Evolutionary conservation across 2,797 vertebrate genomes (phyloP), one percentile per base, ranked within the genome.

Genomic region (Triplophysa bombifrons): DNA sequence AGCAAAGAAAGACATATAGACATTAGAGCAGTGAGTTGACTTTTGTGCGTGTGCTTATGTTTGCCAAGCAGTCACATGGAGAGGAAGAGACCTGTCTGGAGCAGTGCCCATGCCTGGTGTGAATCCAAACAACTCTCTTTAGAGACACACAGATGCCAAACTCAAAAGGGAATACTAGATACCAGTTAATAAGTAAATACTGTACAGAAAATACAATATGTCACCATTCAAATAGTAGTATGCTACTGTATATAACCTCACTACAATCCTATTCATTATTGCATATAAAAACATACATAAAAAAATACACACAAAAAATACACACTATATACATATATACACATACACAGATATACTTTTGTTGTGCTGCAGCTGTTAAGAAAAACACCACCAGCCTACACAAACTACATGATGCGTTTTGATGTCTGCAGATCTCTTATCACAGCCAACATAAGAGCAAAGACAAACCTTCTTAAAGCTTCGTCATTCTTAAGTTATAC

Each of bases 1-100:
- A 77, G 75, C 3, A 12, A 25, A 27, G 14, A 55, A 68, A 61
- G 25, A 60, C 19, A 77, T 41, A 58, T 46, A 58, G 25, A 69
- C 65, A 69, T 44, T 55, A 11, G 48, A 48, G 34, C 38, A 63
- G n/a, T 50, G 60, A 46, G 34, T 65, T 48, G 48, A 73, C 34
- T 76, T 74, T 51, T 65, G 44, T 76, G 71, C 67, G 65, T 74
- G 58, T 53, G 70, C 78, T 67, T 13, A 60, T 27, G 64, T 55
- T 74, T 83, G 66, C 51, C 76, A 74, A 30, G 78, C 30, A 75
- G 83, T 78, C 87, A 87, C 83, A 86, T 85, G 86, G 81, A 80
- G 67, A 69, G 72, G 50, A 22, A 82, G 67, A 73, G 65, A 64
- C 70, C 70, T 63, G 61, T 48, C 71, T 88, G 84, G 83, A 81